Evolutionary conservation across 1,140 invertebrate genomes (phyloP), one percentile per base, ranked within the genome.

Genomic region (Cylas formicarius): DNA sequence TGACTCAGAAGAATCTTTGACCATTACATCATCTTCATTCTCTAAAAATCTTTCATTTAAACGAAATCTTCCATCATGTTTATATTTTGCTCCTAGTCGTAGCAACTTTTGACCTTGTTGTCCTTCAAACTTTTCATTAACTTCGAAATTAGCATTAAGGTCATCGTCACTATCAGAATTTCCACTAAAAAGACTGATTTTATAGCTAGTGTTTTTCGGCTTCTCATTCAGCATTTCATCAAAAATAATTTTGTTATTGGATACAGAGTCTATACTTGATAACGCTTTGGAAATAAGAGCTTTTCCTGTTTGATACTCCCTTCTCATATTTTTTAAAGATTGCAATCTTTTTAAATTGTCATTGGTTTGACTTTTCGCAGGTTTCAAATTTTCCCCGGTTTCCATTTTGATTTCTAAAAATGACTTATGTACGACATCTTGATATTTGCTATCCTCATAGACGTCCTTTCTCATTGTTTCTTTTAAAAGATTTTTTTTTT

Each of bases 191-290:
- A 76, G 60, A 47, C 35, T 41, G 11, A 28, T 41, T 57, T 60
- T 55, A 55, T 67, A 14, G 42, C 54, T 44, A 54, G 55, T 28
- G 26, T 29, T 13, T 36, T 38, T 31, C n/a, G 37, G 52, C 42
- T 29, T 44, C 17, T 27, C 37, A 16, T 31, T 31, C 4, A 4
- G 28, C n/a, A 13, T 16, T 5, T 77, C 72, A 53, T 70, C 65
- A 61, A 78, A 78, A 54, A 72, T 60, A 33, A 77, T 68, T 65
- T 74, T 79, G 23, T 76, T 76, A 48, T 70, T 72, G 44, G 46
- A 43, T 58, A 48, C 46, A 31, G 17, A 14, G 28, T 24, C 32
- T 20, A 69, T 70, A 54, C 63, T 65, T 44, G 66, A 67, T 22
- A 80, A 59, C 17, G 74, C 74, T 49, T 67, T 61, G 57, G 73